Evolutionary conservation across 2,888 invertebrate species (phyloP).

Genomic region (Chorisops tibialis): DNA sequence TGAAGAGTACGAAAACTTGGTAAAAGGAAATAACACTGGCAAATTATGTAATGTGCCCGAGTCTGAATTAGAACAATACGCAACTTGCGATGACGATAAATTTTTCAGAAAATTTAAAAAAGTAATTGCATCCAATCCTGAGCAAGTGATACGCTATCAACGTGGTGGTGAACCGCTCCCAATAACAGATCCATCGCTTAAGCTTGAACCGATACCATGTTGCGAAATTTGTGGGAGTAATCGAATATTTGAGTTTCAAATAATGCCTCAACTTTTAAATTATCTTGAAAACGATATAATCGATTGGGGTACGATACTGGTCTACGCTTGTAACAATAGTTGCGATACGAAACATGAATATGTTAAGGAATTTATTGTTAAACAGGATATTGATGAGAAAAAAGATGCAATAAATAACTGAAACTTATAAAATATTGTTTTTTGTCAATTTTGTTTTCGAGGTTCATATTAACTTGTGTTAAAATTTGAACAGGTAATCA

Average conservation of each 20-base stretch:
- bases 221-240: conserved; percentile 71
- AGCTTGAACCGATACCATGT: conserved; percentile 59
- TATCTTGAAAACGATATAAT: conserved; percentile 67
- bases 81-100: conserved; percentile 62
- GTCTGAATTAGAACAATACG: conserved; percentile 67
- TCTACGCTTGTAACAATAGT: conserved; percentile 82
- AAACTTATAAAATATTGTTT: too few species aligned
- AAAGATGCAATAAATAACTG: too few species aligned
- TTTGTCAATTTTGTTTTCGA: too few species aligned
- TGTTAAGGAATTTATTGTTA: conserved; percentile 73
- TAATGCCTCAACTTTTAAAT: conserved; percentile 79
- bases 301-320: conserved; percentile 86
- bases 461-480: too few species aligned
- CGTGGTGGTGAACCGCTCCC: conserved; percentile 77
- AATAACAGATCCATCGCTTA: conserved; percentile 62
- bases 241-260: conserved; percentile 89
- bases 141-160: conserved; percentile 79
- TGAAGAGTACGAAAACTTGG: conserved; percentile 56
- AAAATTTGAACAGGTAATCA: too few species aligned
- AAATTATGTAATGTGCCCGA: conserved; percentile 62
- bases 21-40: conserved; percentile 57
- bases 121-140: conserved; percentile 65
- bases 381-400: conserved; percentile 68
- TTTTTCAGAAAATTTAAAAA: conserved; percentile 74
- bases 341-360: conserved; percentile 69